Percentiles rank a stretch among this genome's conserved stretches.
phyloP scores from a whole-genome alignment of 2,113 vertebrate species.

The Indicator indicator region DNA sequence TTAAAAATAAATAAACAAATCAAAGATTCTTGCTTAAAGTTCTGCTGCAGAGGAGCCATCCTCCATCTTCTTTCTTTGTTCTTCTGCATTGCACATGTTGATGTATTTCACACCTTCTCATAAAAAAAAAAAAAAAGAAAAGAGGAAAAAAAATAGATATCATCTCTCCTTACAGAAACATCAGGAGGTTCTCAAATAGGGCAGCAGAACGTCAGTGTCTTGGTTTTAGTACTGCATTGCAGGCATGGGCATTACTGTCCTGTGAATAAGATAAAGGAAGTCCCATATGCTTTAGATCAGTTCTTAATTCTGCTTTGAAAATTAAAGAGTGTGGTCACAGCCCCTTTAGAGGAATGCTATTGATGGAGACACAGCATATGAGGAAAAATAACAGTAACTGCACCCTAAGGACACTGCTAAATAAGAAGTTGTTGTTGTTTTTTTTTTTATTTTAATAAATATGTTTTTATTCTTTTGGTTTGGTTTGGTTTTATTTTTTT shows the following conservation, averaged over 20 bases:
- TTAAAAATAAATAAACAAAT: background rate
- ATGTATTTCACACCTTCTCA: background rate
- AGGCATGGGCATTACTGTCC: background rate
- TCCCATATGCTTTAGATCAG: background rate
- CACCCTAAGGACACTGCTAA: background rate
- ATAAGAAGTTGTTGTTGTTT: background rate
- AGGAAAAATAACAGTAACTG: background rate
- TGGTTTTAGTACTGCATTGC: background rate
- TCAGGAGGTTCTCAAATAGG: background rate
- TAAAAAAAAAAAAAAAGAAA: background rate
- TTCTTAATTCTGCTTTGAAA: slow-evolving; percentile 13
- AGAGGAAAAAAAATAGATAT: too few relatives aligned
- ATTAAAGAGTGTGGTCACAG: background rate
- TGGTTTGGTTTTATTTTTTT: too few relatives aligned
- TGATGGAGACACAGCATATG: background rate
- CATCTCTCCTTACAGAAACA: background rate
- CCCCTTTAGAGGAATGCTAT: background rate
- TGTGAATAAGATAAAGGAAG: slow-evolving; percentile 17
- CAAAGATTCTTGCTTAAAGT: background rate
- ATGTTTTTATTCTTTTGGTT: background rate
- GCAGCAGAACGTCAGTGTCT: background rate
- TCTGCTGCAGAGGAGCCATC: background rate
- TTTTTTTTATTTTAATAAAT: background rate
- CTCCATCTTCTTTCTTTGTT: background rate
- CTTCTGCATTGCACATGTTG: background rate